Evolutionary conservation across 2,888 invertebrate genomes (phyloP).

Genomic region (Cryptophagus acutangulus): DNA sequence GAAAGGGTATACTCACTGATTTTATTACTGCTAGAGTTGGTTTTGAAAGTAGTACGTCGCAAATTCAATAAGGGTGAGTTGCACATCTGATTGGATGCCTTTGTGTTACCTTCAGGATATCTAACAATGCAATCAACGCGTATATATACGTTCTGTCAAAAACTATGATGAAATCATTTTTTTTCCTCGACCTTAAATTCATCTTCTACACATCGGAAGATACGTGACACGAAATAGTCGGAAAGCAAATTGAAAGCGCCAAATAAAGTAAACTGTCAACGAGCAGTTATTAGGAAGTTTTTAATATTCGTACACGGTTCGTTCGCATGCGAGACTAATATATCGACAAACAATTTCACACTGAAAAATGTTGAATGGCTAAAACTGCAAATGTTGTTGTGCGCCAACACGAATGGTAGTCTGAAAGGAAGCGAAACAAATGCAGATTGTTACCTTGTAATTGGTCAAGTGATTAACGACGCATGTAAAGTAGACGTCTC

Average conservation of each 20-base stretch:
- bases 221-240: no score
- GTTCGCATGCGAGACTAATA: no score
- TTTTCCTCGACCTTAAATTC: slow-evolving; percentile 17
- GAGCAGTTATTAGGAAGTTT: no score
- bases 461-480: slow-evolving; percentile 84
- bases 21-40: slow-evolving; percentile 43
- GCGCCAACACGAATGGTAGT: no score
- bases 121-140: slow-evolving; percentile 48
- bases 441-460: slow-evolving; percentile 63
- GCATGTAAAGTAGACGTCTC: slow-evolving; percentile 85
- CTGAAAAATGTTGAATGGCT: no score
- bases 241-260: no score
- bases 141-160: slow-evolving; percentile 24
- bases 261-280: no score
- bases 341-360: no score
- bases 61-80: slow-evolving; percentile 48
- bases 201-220: background rate
- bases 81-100: slow-evolving; percentile 49
- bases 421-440: no score
- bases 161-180: slow-evolving; percentile 25
- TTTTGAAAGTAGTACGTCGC: slow-evolving; percentile 42
- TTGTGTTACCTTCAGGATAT: slow-evolving; percentile 46
- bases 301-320: no score
- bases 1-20: slow-evolving; percentile 39
- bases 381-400: no score